Conservation (phyloP, 2,113 vertebrate species). For the Hassar affinis region DNA sequence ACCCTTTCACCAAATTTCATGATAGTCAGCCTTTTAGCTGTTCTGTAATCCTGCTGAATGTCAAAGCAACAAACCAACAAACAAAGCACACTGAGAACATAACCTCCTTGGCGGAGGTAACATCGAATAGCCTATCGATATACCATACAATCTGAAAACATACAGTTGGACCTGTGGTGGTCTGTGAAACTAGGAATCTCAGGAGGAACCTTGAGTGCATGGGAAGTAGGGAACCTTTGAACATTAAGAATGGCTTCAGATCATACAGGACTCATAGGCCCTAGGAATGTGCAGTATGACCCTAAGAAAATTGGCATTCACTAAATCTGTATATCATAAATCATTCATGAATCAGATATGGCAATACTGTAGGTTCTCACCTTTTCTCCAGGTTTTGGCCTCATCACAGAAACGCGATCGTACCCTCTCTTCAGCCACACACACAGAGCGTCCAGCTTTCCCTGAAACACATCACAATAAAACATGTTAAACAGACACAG, state of each 20-base stretch:
- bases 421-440: constrained; percentile 89
- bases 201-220: not conserved
- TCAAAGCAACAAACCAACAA: no score
- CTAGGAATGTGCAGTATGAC: not conserved
- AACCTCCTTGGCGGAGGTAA: not conserved
- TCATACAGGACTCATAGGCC: not conserved
- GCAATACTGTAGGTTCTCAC: constrained; percentile 64
- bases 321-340: not conserved
- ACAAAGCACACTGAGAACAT: no score
- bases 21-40: no score
- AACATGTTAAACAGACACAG: not conserved
- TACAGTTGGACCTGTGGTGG: not conserved
- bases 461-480: constrained; percentile 69
- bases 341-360: not conserved
- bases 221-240: not conserved
- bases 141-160: not conserved
- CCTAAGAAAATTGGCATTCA: not conserved
- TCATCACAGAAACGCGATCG: constrained; percentile 92
- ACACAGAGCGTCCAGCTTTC: constrained; percentile 91
- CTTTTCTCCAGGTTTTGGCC: constrained; percentile 95
- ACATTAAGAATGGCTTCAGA: not conserved
- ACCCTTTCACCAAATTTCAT: no score
- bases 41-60: no score
- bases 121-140: not conserved
- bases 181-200: not conserved